Evolutionary conservation across 1,140 invertebrate species (phyloP), one percentile per base, ranked within the genome.

Genomic region (Archegozetes longisetosus): DNA sequence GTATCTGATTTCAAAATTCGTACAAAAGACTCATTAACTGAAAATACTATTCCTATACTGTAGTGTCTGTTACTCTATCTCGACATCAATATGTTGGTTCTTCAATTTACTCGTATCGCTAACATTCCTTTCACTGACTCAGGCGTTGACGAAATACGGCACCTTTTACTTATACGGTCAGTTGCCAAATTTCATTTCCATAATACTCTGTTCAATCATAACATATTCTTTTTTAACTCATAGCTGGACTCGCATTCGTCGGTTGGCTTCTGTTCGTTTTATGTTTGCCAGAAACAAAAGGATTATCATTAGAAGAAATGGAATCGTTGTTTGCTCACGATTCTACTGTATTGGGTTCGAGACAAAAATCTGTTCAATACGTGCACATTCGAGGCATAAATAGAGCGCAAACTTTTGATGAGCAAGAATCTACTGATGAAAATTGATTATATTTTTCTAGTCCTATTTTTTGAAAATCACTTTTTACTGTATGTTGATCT

Each of bases 81-180:
- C 79, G 13, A 79, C 80, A 13, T 77, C 78, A 24, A 69, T 71
- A 28, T 81, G 82, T 68, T 82, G 80, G 80, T 62, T 74, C 1
- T 76, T 72, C 62, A 82, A 82, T 68, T 68, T 82, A 22, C 64
- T 77, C 17, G 73, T 81, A 17, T 79, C 80, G 0, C 72, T 82
- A 68, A 79, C 80, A 22, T 82, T 82, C 66, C 69, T 82, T 22
- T 71, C 73, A 17, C 65, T 77, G 27, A 74, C 72, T 17, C 70
- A 79, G 66, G 65, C 66, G 12, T 68, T 78, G 2, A 75, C 77
- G 4, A 72, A 72, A 68, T 71, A 76, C 66, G 77, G 77, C 14
- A 46, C 76, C 23, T 80, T 79, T 68, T 79, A 75, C 66, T 67
- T 79, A 40, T 80, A 77, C 66, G n/a, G n/a, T n/a, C n/a, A n/a